Evolutionary conservation across 30 jellyfish, hydroid and myxozoan species (phyloP), one percentile per base, ranked within the genome.

Genomic region (Chrysaora quinquecirrha): DNA sequence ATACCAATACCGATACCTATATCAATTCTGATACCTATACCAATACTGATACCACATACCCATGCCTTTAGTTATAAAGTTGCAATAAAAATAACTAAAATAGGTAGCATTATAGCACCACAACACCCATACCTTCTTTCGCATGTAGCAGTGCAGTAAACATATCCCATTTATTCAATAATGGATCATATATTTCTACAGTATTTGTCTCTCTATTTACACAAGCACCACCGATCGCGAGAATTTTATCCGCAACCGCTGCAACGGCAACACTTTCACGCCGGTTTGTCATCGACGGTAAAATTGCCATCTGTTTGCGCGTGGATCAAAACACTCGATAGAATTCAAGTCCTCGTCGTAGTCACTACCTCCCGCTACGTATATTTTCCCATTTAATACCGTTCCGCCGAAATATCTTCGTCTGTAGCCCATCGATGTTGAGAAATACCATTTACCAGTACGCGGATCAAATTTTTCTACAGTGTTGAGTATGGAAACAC

Each of bases 51-150:
- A n/a, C n/a, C n/a, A n/a, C n/a, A n/a, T n/a, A n/a, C n/a, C n/a
- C n/a, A n/a, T n/a, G n/a, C n/a, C n/a, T n/a, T n/a, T n/a, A n/a
- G n/a, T n/a, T n/a, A n/a, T n/a, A n/a, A n/a, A n/a, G n/a, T n/a
- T n/a, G n/a, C n/a, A n/a, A n/a, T n/a, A n/a, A n/a, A n/a, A n/a
- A n/a, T n/a, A n/a, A n/a, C n/a, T n/a, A n/a, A n/a, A n/a, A n/a
- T n/a, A n/a, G n/a, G n/a, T n/a, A n/a, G n/a, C n/a, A n/a, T 38
- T 38, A 70, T 23, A 71, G 65, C 30, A 83, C 83, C 33, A 78
- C 91, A 46, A 73, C 96, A 12, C 84, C 91, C 96, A 87, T 87
- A 14, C 96, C 96, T 64, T 87, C 91, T 48, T 71, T 87, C 1
- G 87, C 91, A 19, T 33, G 54, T 23, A 79, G 48, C 83, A 87